Base-by-base conservation (phyloP, 2,888 invertebrate genomes). In the Galerucella pusilla region DNA sequence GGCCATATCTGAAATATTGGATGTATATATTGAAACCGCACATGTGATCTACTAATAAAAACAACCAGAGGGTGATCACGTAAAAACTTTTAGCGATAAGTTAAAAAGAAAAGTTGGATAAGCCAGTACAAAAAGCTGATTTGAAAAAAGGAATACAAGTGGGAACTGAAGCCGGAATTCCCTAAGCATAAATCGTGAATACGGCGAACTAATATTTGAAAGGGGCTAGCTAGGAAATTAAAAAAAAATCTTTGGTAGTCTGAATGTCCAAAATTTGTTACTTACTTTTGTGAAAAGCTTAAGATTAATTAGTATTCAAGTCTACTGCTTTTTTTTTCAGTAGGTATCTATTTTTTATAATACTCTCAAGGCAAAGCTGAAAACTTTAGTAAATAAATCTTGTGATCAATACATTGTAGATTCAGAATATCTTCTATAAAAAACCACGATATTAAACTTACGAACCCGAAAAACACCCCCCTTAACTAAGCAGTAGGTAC, bases 201-300 rank as follows among this genome's bases (percentile, higher is more conserved):
- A 52, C n/a, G 52, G n/a, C 52, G n/a, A 52, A 52, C 52, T n/a
- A 52, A 52, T 52, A 14, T 52, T 52, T n/a, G n/a, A 52, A 52
- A 6, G 52, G 5, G n/a, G 14, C n/a, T n/a, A n/a, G 14, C 7
- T 5, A n/a, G 4, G 14, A 4, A 52, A 52, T 7, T 52, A 5
- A n/a, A 52, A 14, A 5, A 52, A n/a, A 52, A n/a, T 11, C 7
- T 52, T n/a, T 52, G 3, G 5, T 14, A 0, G 7, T 14, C n/a
- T 14, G 14, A 14, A 49, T 14, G 49, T 14, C 14, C 14, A 14
- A 49, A 12, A 14, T 42, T 42, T 42, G 35, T 42, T 42, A 42
- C 35, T 42, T 42, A 42, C 9, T 7, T 42, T 42, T 42, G 2
- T 42, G 35, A 42, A 42, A 7, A 42, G 9, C 35, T 42, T 42